Conservation (phyloP, 37 sponge, comb jelly and placozoan species). For the Aplysina aerophoba region DNA sequence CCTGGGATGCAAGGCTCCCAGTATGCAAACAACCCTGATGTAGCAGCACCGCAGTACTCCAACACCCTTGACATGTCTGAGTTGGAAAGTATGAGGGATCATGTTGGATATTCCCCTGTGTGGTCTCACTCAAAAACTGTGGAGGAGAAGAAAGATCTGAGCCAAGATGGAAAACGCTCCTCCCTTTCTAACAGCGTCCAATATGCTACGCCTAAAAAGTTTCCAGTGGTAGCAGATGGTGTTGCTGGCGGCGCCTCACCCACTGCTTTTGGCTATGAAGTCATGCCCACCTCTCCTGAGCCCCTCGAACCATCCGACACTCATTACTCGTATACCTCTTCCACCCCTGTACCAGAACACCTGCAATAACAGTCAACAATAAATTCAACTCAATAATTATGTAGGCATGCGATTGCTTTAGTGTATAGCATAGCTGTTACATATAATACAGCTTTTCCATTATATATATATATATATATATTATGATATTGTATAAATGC, state of each 20-base stretch:
- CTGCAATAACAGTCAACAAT: too few species aligned
- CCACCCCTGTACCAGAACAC: too few species aligned
- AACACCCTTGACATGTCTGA: constrained; percentile 12
- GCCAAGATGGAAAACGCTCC: background rate
- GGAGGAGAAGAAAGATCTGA: background rate
- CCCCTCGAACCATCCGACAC: too few species aligned
- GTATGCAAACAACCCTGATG: background rate
- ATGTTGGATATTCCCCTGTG: too few species aligned
- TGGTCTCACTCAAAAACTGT: too few species aligned
- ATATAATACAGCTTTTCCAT: too few species aligned
- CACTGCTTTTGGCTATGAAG: background rate
- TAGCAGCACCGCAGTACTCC: constrained; percentile 9
- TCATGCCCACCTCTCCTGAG: background rate
- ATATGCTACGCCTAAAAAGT: background rate
- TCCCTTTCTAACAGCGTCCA: background rate
- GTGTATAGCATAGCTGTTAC: too few species aligned
- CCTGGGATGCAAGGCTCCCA: background rate
- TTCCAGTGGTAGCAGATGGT: background rate
- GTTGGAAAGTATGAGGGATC: background rate
- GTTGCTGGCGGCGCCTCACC: background rate
- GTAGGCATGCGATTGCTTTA: too few species aligned
- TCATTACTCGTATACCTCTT: too few species aligned
- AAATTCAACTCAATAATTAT: too few species aligned
- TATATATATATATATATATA: too few species aligned
- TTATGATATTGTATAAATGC: too few species aligned